phyloP scores from a whole-genome alignment of 1,140 invertebrate genomes.

The Drosophila willistoni region DNA sequence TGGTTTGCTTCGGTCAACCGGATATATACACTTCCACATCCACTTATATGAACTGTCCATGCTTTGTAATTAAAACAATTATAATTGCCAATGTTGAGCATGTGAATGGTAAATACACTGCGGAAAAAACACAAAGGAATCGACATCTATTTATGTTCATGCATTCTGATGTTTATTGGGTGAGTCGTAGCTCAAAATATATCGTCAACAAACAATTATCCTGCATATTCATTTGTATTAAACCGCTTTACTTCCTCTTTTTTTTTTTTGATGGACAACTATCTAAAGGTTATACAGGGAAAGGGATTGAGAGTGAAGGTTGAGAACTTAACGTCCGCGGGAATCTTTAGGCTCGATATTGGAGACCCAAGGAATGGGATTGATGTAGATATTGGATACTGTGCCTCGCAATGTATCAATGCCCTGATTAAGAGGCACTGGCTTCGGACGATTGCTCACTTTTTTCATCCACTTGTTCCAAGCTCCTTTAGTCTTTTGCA shows the following conservation, averaged over 20 bases:
- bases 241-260: not conserved
- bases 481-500: conserved; percentile 42
- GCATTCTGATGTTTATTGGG: conserved; percentile 12
- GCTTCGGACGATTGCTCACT: conserved; percentile 56
- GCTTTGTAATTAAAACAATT: conserved; percentile 61
- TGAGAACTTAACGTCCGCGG: conserved; percentile 41
- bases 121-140: not conserved
- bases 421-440: conserved; percentile 72
- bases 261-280: not conserved
- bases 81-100: conserved; percentile 56
- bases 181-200: not conserved
- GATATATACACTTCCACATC: conserved; percentile 40
- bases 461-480: conserved; percentile 69
- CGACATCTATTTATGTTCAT: not conserved
- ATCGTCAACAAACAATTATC: conserved; percentile 15
- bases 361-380: conserved; percentile 67
- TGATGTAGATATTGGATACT: conserved; percentile 64
- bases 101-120: conserved; percentile 36
- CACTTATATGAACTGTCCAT: conserved; percentile 49
- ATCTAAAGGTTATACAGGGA: not conserved
- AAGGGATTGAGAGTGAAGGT: too few relatives aligned
- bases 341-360: conserved; percentile 52
- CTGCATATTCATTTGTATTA: not conserved
- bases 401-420: conserved; percentile 64
- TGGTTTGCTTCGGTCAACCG: not conserved